Evolutionary conservation across 2,113 vertebrate genomes (phyloP), one percentile per base, ranked within the genome.

Genomic region (Clarias macrocephalus): DNA sequence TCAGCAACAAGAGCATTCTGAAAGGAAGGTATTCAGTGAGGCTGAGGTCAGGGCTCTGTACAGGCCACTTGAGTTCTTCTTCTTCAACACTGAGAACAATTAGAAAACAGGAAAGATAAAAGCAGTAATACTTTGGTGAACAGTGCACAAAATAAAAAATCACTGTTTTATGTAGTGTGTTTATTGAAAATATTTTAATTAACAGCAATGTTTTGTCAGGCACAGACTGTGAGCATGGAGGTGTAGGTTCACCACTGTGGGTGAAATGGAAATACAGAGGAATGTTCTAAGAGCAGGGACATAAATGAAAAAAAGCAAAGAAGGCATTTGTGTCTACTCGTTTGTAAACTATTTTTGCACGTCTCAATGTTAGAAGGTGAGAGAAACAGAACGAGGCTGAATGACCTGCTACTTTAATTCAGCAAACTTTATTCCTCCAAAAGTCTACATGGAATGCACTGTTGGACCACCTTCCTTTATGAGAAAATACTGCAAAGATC

Each of bases 361-460:
- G 80, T 54, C 28, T 87, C 19, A 84, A 33, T 89, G 86, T 89
- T 86, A 88, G 73, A 85, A 68, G 60, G 63, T 80, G 48, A 80
- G 76, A 83, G 80, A 84, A 75, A 81, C 52, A 84, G 42, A 89
- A 65, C n/a, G 68, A 73, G 66, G 37, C 59, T 86, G 48, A 79
- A 82, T 80, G 59, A 80, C 42, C n/a, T 59, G 59, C 72, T 59
- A 83, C 33, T 82, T 88, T 65, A 70, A 81, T 89, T 85, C 80
- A 83, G 86, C 80, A 83, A 89, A 86, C 19, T 56, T 86, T 59
- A 88, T 80, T 87, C 83, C 75, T 81, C 85, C 56, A 72, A 85
- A 80, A 86, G 30, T 82, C 88, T 88, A 91, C 85, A 60, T 89
- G 90, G 88, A 91, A 91, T 91, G 90, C 88, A 89, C 80, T 87